Conservation (phyloP, 2,888 invertebrate species). For the Periphyllus acericola region DNA sequence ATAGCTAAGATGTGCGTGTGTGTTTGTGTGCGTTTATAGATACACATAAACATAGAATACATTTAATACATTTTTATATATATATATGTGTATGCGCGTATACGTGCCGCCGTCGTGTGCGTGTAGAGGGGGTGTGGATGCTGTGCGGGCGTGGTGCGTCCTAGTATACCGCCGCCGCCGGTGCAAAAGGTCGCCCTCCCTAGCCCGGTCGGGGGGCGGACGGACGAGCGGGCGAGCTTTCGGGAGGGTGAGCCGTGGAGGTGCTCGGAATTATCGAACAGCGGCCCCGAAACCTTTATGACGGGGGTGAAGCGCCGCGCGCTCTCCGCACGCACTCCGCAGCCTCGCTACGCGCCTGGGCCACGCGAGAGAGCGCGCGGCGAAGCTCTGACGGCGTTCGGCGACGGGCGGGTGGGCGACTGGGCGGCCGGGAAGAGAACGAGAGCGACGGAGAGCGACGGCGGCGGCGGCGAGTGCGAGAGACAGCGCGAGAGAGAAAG, state of each 20-base stretch:
- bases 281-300: conserved; percentile 61
- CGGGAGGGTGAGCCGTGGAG: background rate
- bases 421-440: background rate
- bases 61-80: background rate
- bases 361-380: conserved; percentile 7
- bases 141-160: conserved; percentile 58
- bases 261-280: conserved; percentile 61
- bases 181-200: conserved; percentile 49
- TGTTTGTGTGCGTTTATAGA: background rate
- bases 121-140: background rate
- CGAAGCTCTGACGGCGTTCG: background rate
- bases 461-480: background rate
- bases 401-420: background rate
- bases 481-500: background rate
- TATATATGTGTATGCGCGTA: background rate
- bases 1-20: background rate
- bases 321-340: conserved; percentile 34
- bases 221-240: background rate
- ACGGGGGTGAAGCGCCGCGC: conserved; percentile 41
- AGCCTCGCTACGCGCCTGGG: conserved; percentile 55
- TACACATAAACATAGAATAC: background rate
- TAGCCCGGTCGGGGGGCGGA: background rate
- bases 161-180: conserved; percentile 5
- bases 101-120: background rate
- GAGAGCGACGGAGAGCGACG: background rate